These are phyloP conservation scores for Gryllus longicercus DNA, from an alignment of 2,888 invertebrate genomes.

Conservation along the genomic window DNA sequence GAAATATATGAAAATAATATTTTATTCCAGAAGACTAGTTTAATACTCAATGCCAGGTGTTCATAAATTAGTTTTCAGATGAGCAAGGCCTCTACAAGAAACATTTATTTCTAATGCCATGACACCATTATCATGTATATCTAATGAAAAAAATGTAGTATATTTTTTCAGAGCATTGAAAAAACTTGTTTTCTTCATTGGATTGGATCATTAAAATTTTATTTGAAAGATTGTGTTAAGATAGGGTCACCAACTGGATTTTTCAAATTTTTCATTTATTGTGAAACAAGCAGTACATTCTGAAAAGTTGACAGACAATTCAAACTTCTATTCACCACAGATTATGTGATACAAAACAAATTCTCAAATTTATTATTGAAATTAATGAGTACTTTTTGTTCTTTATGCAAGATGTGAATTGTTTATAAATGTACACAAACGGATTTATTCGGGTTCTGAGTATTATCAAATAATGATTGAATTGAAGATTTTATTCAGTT, in stretches of 20 bases:
- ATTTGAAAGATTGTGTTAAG: not conserved
- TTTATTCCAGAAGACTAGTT: not conserved
- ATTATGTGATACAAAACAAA: no score
- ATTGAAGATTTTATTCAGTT: no score
- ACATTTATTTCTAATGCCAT: not conserved
- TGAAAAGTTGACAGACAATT: no score
- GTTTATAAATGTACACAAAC: no score
- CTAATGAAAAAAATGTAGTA: not conserved
- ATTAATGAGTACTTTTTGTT: no score
- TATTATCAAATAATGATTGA: no score
- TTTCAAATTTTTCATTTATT: no score
- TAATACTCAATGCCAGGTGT: not conserved
- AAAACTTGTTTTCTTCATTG: not conserved
- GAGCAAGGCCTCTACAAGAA: not conserved
- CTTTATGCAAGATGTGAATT: no score
- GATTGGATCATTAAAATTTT: not conserved
- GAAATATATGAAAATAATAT: not conserved
- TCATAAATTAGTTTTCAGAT: not conserved
- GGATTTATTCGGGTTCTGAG: no score
- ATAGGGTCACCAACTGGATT: not conserved
- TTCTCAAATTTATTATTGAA: no score
- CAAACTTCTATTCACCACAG: no score
- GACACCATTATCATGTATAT: not conserved
- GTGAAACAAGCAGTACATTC: no score
- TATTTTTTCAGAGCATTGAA: not conserved